phyloP scores from a whole-genome alignment of 2,113 vertebrate species.

The Ceyx cyanopectus region DNA sequence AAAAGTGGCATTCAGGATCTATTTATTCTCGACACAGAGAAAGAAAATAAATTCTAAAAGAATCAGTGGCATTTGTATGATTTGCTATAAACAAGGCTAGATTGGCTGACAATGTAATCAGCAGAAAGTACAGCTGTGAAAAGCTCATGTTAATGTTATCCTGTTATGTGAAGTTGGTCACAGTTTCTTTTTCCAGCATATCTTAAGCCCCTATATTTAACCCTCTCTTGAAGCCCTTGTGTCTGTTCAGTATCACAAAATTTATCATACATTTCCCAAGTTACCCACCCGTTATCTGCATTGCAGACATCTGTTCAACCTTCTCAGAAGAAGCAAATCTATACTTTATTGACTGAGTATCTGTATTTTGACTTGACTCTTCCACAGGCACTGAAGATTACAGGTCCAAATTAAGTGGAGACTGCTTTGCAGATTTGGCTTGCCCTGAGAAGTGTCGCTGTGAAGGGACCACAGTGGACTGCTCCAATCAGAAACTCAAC shows the following conservation, averaged over 20 bases:
- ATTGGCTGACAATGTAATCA: constrained; percentile 78
- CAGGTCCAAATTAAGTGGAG: constrained; percentile 94
- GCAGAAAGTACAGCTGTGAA: constrained; percentile 88
- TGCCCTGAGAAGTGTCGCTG: constrained; percentile 98
- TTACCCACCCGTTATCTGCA: constrained; percentile 72
- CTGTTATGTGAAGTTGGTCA: constrained; percentile 77
- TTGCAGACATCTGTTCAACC: constrained; percentile 60
- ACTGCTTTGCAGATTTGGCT: constrained; percentile 96
- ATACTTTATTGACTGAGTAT: constrained; percentile 55
- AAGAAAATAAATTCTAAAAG: constrained; percentile 66
- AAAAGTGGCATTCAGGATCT: constrained; percentile 65
- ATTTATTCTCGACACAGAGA: constrained; percentile 66
- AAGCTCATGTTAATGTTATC: constrained; percentile 82
- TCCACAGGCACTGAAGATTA: constrained; percentile 96
- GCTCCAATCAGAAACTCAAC: constrained; percentile 96
- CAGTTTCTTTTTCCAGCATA: constrained; percentile 77
- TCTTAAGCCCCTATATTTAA: constrained; percentile 77
- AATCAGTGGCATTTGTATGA: constrained; percentile 70
- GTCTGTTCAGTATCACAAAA: constrained; percentile 68
- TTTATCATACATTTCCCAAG: constrained; percentile 74
- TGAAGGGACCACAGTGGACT: constrained; percentile 96
- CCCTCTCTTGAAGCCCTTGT: constrained; percentile 77
- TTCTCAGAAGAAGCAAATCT: constrained; percentile 8
- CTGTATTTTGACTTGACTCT: constrained; percentile 72
- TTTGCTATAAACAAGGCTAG: constrained; percentile 69